Evolutionary conservation across 35 echinoderm and acorn worm species (phyloP).

Genomic region (Lytechinus variegatus): DNA sequence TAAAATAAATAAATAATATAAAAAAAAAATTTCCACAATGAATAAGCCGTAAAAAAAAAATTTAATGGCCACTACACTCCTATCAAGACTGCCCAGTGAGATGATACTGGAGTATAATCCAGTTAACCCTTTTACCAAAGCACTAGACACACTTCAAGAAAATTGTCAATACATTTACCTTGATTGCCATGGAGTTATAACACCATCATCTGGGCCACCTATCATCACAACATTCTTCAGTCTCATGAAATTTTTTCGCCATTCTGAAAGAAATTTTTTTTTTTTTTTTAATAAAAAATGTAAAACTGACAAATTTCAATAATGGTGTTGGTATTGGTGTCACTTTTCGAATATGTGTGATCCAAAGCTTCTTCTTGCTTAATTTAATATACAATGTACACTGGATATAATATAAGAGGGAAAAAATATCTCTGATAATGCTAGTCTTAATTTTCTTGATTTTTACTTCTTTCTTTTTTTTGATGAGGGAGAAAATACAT

Average conservation of each 20-base stretch:
- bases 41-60: background rate
- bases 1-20: background rate
- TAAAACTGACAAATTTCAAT: background rate
- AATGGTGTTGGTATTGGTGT: too few relatives aligned
- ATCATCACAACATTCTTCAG: slow-evolving; percentile 83
- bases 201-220: slow-evolving; percentile 96
- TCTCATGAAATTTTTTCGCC: slow-evolving; percentile 79
- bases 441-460: too few relatives aligned
- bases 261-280: slow-evolving; percentile 56
- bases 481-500: too few relatives aligned
- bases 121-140: too few relatives aligned
- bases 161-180: slow-evolving; percentile 60
- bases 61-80: background rate
- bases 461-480: too few relatives aligned
- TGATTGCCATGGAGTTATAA: slow-evolving; percentile 99
- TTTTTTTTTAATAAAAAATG: background rate
- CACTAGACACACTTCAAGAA: background rate
- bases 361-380: too few relatives aligned
- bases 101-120: background rate
- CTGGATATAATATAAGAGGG: too few relatives aligned
- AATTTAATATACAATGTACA: too few relatives aligned
- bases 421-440: too few relatives aligned
- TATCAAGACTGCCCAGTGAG: background rate
- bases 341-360: too few relatives aligned
- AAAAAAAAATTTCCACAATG: background rate